Evolutionary conservation across 2,888 invertebrate genomes (phyloP), one percentile per base, ranked within the genome.

Genomic region (Drosophila percnosoma): DNA sequence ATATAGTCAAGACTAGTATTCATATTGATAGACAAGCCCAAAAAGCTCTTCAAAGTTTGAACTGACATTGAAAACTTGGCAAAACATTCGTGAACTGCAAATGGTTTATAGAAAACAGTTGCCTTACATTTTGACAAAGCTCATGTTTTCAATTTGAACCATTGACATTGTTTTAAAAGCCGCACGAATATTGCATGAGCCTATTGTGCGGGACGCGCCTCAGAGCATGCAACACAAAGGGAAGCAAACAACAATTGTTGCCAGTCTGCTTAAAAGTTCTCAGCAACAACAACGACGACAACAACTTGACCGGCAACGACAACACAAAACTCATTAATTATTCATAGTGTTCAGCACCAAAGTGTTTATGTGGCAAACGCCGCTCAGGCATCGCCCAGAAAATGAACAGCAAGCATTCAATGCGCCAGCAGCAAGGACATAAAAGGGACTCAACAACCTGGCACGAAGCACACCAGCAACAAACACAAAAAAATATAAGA

Each of bases 261-360:
- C 62, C 36, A 6, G 78, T 18, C 63, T 63, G 66, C 52, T 79
- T 68, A 66, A 79, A 78, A 78, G 59, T 72, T 75, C 42, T 45
- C 29, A 55, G 24, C 42, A 67, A 48, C 61, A 70, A 24, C 61
- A 68, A 29, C 60, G 58, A 42, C 45, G 29, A 57, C 51, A 52
- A 15, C 24, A 63, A 66, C 67, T 70, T 57, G 59, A 60, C 73
- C 57, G 48, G 54, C 63, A 55, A 60, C 68, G 67, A 72, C 69
- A 80, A 75, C 78, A 78, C 69, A 58, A 73, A 75, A 69, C 80
- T 86, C 83, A 89, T 87, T 87, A 83, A 78, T 87, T 87, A 87
- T 87, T 87, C 87, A 87, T 87, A 73, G 87, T 82, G 80, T 78
- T 87, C 83, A 81, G 77, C 73, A 83, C 68, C 73, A 82, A 87